Evolutionary conservation across 2,888 invertebrate genomes (phyloP).

Genomic region (Bombylius discolor): DNA sequence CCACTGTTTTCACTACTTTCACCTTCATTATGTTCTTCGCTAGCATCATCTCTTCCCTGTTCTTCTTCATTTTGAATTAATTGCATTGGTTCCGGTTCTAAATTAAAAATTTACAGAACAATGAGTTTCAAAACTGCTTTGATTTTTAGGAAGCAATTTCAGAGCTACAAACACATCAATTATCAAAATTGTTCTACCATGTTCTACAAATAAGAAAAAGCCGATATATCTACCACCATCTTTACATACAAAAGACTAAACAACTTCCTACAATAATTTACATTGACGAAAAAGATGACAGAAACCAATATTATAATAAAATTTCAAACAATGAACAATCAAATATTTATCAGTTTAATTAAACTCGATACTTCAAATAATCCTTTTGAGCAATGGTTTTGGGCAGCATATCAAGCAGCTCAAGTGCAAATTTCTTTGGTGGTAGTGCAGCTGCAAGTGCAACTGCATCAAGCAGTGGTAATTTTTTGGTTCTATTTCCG

Average conservation of each 20-base stretch:
- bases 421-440: not conserved
- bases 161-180: too few species aligned
- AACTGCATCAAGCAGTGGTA: not conserved
- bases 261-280: conserved; percentile 35
- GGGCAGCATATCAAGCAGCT: not conserved
- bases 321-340: conserved; percentile 23
- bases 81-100: too few species aligned
- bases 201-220: too few species aligned
- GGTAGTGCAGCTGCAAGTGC: not conserved
- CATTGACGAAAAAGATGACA: conserved; percentile 24
- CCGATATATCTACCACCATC: not conserved
- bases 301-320: conserved; percentile 15
- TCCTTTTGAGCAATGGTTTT: not conserved
- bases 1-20: too few species aligned
- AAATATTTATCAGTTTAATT: conserved; percentile 27
- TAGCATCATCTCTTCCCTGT: too few species aligned
- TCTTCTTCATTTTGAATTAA: too few species aligned
- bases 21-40: too few species aligned
- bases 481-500: not conserved
- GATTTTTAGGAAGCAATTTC: too few species aligned
- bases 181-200: too few species aligned
- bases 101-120: too few species aligned
- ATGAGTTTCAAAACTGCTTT: too few species aligned
- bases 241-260: conserved; percentile 20
- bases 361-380: conserved; percentile 18